Evolutionary conservation across 2,113 vertebrate genomes (phyloP), one percentile per base, ranked within the genome.

Genomic region (Pampusana beccarii): DNA sequence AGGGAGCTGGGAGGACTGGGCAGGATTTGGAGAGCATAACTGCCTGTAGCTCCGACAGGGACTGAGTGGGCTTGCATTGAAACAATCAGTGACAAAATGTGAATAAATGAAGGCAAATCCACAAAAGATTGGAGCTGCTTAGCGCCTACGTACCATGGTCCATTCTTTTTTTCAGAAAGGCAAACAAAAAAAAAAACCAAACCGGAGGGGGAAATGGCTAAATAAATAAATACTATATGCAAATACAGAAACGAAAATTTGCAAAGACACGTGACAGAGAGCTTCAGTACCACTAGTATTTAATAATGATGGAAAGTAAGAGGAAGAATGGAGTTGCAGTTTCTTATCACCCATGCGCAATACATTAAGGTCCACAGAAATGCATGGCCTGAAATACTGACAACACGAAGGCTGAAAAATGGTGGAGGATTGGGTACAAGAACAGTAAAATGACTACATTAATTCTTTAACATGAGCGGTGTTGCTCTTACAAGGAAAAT

Each of bases 131-230:
- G 11, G n/a, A 66, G 8, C 40, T 53, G 36, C n/a, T 83, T 34
- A 73, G 73, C 28, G 87, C 13, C 34, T 71, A 18, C 31, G 4
- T 58, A 56, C 57, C 57, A 51, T 0, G 0, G 25, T 42, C 15
- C 10, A 34, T 5, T 13, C 33, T 85, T 85, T 82, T 16, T 79
- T 16, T 18, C n/a, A 44, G 42, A 69, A 89, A 75, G 9, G 44
- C 17, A 46, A 75, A 69, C 2, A 61, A 56, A 46, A 23, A 11
- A 34, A 50, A 62, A 36, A 50, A 53, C 38, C 5, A 73, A 84
- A 70, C 13, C 11, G 38, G 29, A 34, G 3, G 6, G 2, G 9
- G 2, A 60, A 60, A 74, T 2, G 0, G 14, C 11, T 44, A 57
- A 31, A 66, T 11, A 85, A 77, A 77, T 40, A 87, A 74, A 34